Base-by-base conservation (phyloP, 2,888 invertebrate genomes). In the Melipona bicolor region DNA sequence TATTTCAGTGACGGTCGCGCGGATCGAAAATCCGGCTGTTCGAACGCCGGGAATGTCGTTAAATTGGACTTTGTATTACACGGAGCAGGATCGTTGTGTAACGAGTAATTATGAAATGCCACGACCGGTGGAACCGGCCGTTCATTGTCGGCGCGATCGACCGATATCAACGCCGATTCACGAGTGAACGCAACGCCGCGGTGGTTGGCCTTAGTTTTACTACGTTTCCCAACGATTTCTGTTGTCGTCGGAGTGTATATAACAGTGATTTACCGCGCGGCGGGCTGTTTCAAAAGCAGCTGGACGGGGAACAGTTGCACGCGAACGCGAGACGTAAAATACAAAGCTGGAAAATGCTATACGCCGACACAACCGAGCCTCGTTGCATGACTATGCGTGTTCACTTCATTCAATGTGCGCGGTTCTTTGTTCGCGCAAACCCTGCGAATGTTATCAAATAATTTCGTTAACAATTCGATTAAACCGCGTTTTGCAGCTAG, bases 381-480 rank as follows among this genome's bases (percentile, higher is more conserved):
- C 15, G 1, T 0, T 21, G 21, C n/a, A 5, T 24, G 50, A 19
- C 19, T 13, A 17, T 32, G n/a, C 13, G 43, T 61, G 65, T 65
- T 74, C 81, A 11, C 43, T 19, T 70, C 52, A 11, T 75, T 43
- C 70, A 49, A 61, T 61, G 5, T 27, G 32, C 49, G 21, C 24
- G 5, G 24, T 54, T 27, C 74, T 65, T 67, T 70, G 70, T 67
- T n/a, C 49, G 24, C 3, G n/a, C 52, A 81, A 62, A 59, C 50
- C 15, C n/a, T 9, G 52, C 17, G n/a, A 43, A 59, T 27, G 54
- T 67, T 75, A 61, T 75, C 65, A 61, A 65, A 61, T 75, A 71
- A 62, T 61, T 71, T 36, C 15, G 19, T 61, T 62, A 54, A 27
- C 59, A 49, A 61, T 27, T 24, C 65, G 65, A 75, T 82, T 75